phyloP scores from a whole-genome alignment of 2,113 vertebrate genomes.

The Lepus europaeus region DNA sequence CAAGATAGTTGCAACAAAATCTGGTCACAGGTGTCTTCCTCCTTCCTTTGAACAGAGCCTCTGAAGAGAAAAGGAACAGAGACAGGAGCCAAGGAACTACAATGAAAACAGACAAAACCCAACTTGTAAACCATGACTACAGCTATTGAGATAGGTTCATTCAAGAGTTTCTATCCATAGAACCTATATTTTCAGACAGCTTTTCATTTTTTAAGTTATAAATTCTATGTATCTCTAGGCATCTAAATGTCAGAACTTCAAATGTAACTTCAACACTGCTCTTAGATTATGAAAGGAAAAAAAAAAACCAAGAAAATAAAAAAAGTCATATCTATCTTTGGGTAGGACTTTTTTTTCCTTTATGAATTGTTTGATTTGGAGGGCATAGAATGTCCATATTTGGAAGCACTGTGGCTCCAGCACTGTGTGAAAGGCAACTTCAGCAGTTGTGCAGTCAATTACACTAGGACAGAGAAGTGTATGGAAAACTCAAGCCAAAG shows the following conservation, averaged over 20 bases:
- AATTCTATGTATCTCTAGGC: slow-evolving; percentile 56
- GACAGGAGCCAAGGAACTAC: background rate
- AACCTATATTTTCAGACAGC: slow-evolving; percentile 44
- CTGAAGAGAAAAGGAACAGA: slow-evolving; percentile 16
- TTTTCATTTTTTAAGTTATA: slow-evolving; percentile 61
- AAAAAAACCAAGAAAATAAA: slow-evolving; percentile 49
- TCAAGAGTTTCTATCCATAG: background rate
- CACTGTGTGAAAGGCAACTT: background rate
- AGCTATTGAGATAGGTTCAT: background rate
- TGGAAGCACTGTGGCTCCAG: background rate
- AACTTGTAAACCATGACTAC: background rate
- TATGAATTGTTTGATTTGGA: background rate
- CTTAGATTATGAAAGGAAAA: slow-evolving; percentile 29
- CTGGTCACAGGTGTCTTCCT: background rate
- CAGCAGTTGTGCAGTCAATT: slow-evolving; percentile 15
- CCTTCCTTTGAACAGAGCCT: background rate
- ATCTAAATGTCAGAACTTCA: slow-evolving; percentile 74
- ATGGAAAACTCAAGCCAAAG: slow-evolving; percentile 44
- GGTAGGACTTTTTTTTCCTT: background rate
- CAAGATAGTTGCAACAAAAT: background rate
- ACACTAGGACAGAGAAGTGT: background rate
- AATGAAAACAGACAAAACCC: background rate
- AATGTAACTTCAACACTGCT: slow-evolving; percentile 61
- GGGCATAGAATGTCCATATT: background rate
- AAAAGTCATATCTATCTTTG: slow-evolving; percentile 65